Percentiles rank a stretch among this genome's conserved stretches.
Conservation (phyloP, 2,888 invertebrate genomes). For the Metalampra italica region DNA sequence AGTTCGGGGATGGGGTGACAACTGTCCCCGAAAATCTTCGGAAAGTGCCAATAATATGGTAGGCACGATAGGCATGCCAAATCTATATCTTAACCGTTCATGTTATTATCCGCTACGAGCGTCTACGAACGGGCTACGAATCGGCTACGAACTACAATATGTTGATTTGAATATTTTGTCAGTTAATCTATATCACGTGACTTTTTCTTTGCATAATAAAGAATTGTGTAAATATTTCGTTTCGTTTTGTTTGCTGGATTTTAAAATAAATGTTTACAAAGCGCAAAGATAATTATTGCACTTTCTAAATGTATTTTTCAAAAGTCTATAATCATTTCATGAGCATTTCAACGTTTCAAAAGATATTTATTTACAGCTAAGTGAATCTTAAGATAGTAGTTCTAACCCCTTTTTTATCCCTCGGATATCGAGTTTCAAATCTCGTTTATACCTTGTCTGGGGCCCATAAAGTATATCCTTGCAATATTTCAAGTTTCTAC, state of each 20-base stretch:
- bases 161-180: constrained; percentile 1
- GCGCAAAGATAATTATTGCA: too few species aligned
- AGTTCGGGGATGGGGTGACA: constrained; percentile 53
- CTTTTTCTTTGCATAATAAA: neutral
- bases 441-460: constrained; percentile 12
- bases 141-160: constrained; percentile 24
- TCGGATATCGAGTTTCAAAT: constrained; percentile 11
- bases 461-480: constrained; percentile 10
- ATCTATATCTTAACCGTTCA: constrained; percentile 43
- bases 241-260: too few species aligned
- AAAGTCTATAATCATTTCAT: too few species aligned
- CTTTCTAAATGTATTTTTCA: too few species aligned
- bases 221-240: too few species aligned
- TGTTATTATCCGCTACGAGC: constrained; percentile 46
- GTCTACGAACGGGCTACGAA: constrained; percentile 49
- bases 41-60: constrained; percentile 45
- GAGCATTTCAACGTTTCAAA: neutral
- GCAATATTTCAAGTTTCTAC: constrained; percentile 13
- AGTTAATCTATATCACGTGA: constrained; percentile 2
- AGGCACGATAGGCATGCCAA: constrained; percentile 38
- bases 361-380: neutral
- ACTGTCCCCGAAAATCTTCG: constrained; percentile 45
- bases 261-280: too few species aligned
- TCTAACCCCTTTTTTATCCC: constrained; percentile 9
- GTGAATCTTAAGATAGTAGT: constrained; percentile 6